Evolutionary conservation across 2,888 invertebrate genomes (phyloP).

Genomic region (Plebejus argus): DNA sequence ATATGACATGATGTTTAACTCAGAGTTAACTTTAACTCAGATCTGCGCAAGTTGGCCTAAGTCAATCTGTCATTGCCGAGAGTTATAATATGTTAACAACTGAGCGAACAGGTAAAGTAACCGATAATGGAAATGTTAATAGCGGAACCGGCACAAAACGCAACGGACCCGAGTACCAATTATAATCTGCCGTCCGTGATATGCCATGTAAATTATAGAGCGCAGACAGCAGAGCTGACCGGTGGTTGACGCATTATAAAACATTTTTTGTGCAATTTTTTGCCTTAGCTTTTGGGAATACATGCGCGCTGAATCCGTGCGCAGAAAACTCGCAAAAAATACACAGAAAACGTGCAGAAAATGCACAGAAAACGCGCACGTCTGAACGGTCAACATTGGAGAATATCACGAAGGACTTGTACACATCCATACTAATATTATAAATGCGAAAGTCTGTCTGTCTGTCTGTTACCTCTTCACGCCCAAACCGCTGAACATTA

Average conservation of each 20-base stretch:
- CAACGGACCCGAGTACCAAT: slow-evolving; percentile 5
- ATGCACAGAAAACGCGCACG: too few relatives aligned
- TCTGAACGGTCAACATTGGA: neutral
- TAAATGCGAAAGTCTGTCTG: too few relatives aligned
- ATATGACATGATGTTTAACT: too few relatives aligned
- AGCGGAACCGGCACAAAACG: slow-evolving; percentile 3
- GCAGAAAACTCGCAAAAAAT: too few relatives aligned
- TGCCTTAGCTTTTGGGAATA: too few relatives aligned
- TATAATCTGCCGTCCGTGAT: neutral
- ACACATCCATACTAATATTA: too few relatives aligned
- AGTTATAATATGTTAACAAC: neutral
- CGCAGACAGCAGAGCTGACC: neutral
- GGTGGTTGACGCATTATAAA: neutral
- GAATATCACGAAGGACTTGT: neutral
- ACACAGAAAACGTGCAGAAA: too few relatives aligned
- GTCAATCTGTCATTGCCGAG: neutral
- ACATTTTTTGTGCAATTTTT: neutral
- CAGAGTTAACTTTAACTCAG: too few relatives aligned
- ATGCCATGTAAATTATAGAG: neutral
- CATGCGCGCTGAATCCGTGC: too few relatives aligned
- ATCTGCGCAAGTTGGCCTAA: too few relatives aligned
- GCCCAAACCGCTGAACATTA: too few relatives aligned
- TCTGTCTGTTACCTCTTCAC: too few relatives aligned
- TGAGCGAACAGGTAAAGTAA: neutral
- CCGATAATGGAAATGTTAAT: slow-evolving; percentile 11